Conservation (phyloP, 30 jellyfish, hydroid and myxozoan genomes). For the Turritopsis dohrnii region DNA sequence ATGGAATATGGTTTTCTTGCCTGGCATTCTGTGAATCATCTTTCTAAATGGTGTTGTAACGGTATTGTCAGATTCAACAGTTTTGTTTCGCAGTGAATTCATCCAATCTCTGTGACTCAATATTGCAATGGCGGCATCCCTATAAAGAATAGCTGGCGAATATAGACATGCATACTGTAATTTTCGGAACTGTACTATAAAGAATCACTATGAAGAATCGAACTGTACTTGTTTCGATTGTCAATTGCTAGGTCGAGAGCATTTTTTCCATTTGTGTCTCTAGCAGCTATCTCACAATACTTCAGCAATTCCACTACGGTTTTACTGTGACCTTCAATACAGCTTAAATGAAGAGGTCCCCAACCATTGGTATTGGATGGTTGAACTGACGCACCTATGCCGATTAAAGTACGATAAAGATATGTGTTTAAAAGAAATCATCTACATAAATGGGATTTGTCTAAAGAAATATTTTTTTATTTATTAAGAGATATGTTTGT, state of each 20-base stretch:
- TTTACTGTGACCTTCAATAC: conserved; percentile 67
- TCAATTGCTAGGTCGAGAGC: conserved; percentile 78
- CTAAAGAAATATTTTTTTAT: no score
- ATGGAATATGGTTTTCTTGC: no score
- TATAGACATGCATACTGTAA: not conserved
- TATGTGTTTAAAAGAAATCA: not conserved
- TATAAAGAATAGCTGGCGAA: not conserved
- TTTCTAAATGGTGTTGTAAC: conserved; percentile 83
- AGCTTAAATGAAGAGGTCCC: conserved; percentile 62
- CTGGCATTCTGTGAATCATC: conserved; percentile 71
- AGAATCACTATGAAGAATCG: not conserved
- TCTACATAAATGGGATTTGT: no score
- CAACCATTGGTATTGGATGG: conserved; percentile 46
- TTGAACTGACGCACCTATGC: conserved; percentile 59
- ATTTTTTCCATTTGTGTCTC: conserved; percentile 70
- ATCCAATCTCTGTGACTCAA: conserved; percentile 83
- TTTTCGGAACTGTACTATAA: not conserved
- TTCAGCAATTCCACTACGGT: conserved; percentile 55
- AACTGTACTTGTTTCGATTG: conserved; percentile 45
- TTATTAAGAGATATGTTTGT: not conserved
- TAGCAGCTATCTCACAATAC: conserved; percentile 55
- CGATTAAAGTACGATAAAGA: no score
- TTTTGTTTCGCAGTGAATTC: conserved; percentile 63
- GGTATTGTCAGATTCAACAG: conserved; percentile 38
- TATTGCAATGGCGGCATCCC: conserved; percentile 74